Percentiles rank a stretch among this genome's conserved stretches.
Evolutionary conservation across 1,140 invertebrate species (phyloP).

Genomic region (Sminthurides bifidus): DNA sequence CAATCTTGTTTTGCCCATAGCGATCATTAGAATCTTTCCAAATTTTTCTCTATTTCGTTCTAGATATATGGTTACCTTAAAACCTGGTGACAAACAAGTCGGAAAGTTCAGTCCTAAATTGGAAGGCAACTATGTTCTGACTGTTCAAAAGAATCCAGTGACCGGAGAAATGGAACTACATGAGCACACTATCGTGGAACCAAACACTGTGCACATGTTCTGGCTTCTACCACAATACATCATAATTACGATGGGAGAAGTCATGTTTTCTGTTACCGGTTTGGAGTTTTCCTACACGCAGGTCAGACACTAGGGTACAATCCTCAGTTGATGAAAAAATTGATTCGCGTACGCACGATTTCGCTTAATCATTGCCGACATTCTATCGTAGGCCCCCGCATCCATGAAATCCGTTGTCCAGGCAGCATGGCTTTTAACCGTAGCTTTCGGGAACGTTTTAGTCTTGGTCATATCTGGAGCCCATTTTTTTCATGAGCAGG

Average conservation of each 20-base stretch:
- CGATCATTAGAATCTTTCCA: no score
- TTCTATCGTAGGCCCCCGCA: slow-evolving; percentile 75
- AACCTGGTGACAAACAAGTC: not conserved
- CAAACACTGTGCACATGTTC: slow-evolving; percentile 26
- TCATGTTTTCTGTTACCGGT: slow-evolving; percentile 68
- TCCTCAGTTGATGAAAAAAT: no score
- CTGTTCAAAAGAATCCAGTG: not conserved
- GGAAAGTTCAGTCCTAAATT: slow-evolving; percentile 1
- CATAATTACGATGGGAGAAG: slow-evolving; percentile 49
- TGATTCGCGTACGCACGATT: no score
- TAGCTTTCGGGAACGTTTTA: slow-evolving; percentile 80
- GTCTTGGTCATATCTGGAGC: slow-evolving; percentile 72
- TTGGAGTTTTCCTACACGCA: slow-evolving; percentile 78
- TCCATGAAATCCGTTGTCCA: slow-evolving; percentile 86
- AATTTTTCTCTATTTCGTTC: not conserved
- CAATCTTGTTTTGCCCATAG: no score
- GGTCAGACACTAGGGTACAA: no score
- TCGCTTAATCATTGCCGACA: no score
- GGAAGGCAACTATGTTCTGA: slow-evolving; percentile 8
- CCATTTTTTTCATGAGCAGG: slow-evolving; percentile 49
- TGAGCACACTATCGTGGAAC: slow-evolving; percentile 12
- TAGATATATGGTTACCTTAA: slow-evolving; percentile 6
- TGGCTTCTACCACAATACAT: slow-evolving; percentile 34
- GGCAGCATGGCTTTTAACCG: slow-evolving; percentile 76
- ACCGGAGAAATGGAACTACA: not conserved